Evolutionary conservation across 2,888 invertebrate species (phyloP).

Genomic region (Dasypogon diadema): DNA sequence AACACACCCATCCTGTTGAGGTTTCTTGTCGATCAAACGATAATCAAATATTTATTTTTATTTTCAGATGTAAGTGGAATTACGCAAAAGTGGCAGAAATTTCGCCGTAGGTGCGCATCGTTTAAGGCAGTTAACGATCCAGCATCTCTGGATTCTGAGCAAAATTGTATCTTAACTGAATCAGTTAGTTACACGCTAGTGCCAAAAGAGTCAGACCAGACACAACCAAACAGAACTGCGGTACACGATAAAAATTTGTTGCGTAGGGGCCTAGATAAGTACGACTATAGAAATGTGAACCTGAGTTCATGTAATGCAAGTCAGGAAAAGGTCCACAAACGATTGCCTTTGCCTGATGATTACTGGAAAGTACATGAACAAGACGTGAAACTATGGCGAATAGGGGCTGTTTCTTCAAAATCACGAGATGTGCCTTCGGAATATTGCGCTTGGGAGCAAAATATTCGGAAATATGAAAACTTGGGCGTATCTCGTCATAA

Average conservation of each 20-base stretch:
- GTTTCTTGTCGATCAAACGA: neutral
- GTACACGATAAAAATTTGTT: neutral
- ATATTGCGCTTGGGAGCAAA: slow-evolving; percentile 40
- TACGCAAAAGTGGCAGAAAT: slow-evolving; percentile 80
- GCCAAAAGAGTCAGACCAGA: slow-evolving; percentile 11
- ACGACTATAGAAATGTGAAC: slow-evolving; percentile 52
- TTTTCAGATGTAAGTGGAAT: slow-evolving; percentile 63
- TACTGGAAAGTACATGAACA: slow-evolving; percentile 54
- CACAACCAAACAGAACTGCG: neutral
- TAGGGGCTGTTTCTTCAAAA: slow-evolving; percentile 21
- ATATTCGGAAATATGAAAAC: slow-evolving; percentile 43
- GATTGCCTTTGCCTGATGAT: slow-evolving; percentile 53
- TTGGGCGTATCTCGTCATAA: neutral
- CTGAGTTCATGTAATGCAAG: slow-evolving; percentile 23
- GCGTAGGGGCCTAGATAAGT: slow-evolving; percentile 41
- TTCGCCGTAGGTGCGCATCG: slow-evolving; percentile 77
- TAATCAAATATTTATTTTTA: neutral
- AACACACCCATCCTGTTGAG: neutral
- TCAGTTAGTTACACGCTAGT: slow-evolving; percentile 52
- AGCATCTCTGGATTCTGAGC: slow-evolving; percentile 68
- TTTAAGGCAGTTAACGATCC: slow-evolving; percentile 69
- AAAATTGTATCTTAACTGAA: slow-evolving; percentile 54
- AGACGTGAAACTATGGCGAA: slow-evolving; percentile 54
- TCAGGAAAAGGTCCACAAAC: slow-evolving; percentile 50
- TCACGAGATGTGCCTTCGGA: slow-evolving; percentile 24